A percentile compares a stretch with the other conserved stretches of the same genome.
Conservation (phyloP, 2,888 invertebrate genomes). For the Drosophila borealis region DNA sequence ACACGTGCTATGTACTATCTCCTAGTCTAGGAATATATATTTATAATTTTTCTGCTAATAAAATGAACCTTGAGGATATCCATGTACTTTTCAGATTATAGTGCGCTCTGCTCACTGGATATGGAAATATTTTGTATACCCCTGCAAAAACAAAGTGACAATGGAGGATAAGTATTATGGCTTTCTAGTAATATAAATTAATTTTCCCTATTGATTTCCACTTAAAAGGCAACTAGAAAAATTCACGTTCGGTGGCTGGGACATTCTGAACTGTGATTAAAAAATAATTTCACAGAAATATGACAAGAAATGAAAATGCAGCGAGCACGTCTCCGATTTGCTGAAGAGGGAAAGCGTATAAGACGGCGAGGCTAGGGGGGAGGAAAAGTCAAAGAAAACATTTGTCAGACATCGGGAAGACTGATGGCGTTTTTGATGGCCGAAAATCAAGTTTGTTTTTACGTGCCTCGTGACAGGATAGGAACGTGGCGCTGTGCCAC, state of each 20-base stretch:
- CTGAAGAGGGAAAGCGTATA: background rate
- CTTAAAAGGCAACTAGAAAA: background rate
- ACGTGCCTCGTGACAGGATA: constrained; percentile 62
- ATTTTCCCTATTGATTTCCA: constrained; percentile 16
- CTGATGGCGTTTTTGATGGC: constrained; percentile 79
- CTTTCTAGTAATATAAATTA: background rate
- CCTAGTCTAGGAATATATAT: no score
- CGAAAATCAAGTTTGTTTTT: constrained; percentile 81
- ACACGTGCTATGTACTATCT: no score
- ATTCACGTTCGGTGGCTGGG: background rate
- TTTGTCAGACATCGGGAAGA: constrained; percentile 73
- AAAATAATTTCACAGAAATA: constrained; percentile 75
- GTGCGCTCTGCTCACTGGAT: no score
- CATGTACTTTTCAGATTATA: no score
- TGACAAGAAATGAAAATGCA: constrained; percentile 47
- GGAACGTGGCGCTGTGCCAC: constrained; percentile 7
- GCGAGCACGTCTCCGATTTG: constrained; percentile 66
- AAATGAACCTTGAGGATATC: no score
- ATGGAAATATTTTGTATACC: no score
- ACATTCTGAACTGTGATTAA: constrained; percentile 63
- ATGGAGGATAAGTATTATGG: background rate
- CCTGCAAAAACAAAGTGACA: background rate
- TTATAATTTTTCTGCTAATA: no score
- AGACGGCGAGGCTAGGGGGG: background rate
- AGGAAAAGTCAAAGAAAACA: constrained; percentile 70